phyloP scores from a whole-genome alignment of 2,113 vertebrate genomes.

The Eleginops maclovinus region DNA sequence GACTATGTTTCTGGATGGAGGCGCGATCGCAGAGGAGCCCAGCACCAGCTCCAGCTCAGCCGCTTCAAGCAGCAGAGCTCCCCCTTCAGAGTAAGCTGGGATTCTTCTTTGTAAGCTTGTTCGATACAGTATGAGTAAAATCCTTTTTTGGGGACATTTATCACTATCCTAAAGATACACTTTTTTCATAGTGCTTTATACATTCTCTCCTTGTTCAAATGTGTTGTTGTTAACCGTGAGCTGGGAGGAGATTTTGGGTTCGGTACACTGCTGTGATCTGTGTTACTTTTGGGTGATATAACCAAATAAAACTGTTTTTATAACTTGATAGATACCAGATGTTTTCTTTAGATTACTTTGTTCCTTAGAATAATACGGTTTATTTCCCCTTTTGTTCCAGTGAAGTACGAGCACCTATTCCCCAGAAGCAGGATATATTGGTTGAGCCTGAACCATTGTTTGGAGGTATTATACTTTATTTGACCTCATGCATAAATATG shows the following conservation, averaged over 20 bases:
- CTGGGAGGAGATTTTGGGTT: not conserved
- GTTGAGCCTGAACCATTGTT: constrained; percentile 98
- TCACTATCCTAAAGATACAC: not conserved
- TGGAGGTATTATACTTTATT: constrained; percentile 87
- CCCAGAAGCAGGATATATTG: constrained; percentile 98
- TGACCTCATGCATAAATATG: not conserved
- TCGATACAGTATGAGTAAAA: no score
- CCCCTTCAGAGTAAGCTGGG: constrained; percentile 88
- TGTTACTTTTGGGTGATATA: not conserved
- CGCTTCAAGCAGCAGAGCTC: constrained; percentile 87
- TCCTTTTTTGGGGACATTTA: not conserved
- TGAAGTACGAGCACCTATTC: constrained; percentile 98
- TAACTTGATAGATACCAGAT: not conserved
- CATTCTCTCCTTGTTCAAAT: not conserved
- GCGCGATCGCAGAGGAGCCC: constrained; percentile 95
- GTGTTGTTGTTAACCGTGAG: not conserved
- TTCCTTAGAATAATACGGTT: constrained; percentile 7
- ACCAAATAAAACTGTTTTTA: not conserved
- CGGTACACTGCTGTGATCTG: not conserved
- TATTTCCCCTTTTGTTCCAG: constrained; percentile 74
- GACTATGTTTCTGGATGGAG: constrained; percentile 98
- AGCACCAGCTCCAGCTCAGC: constrained; percentile 96
- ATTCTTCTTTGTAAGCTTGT: not conserved
- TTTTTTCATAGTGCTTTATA: not conserved
- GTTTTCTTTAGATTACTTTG: not conserved